These are phyloP conservation scores for Euleptes europaea DNA, from an alignment of 2,113 vertebrate species.

Conservation along the genomic window DNA sequence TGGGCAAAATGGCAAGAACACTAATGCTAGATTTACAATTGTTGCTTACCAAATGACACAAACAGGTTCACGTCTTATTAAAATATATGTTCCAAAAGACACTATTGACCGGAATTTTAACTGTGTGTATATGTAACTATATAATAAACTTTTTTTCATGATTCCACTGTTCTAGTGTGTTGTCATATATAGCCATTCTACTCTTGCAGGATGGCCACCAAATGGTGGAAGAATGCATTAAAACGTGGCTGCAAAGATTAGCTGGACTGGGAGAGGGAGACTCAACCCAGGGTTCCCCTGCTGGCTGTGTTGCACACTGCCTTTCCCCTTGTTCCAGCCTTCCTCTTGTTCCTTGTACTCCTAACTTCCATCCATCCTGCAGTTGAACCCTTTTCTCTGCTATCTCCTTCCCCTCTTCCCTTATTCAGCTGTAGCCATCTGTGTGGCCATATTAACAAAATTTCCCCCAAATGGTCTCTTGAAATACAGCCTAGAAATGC, in stretches of 20 bases:
- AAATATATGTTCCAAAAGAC: conserved; percentile 70
- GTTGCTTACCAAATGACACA: conserved; percentile 68
- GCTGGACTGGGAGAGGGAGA: neutral
- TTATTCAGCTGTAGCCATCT: neutral
- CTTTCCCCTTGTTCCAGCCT: neutral
- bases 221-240: neutral
- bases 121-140: conserved; percentile 71
- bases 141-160: conserved; percentile 74
- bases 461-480: neutral
- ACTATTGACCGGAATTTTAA: conserved; percentile 74
- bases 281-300: no score
- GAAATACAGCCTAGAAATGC: neutral
- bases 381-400: neutral
- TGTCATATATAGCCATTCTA: conserved; percentile 28
- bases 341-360: neutral
- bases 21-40: conserved; percentile 71
- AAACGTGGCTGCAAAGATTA: neutral
- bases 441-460: neutral
- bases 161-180: conserved; percentile 66
- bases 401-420: neutral
- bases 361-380: neutral
- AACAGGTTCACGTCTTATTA: conserved; percentile 61
- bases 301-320: neutral
- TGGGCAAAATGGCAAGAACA: conserved; percentile 59
- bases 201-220: neutral